Percentiles rank a stretch among this genome's conserved stretches.
phyloP scores from a whole-genome alignment of 2,797 vertebrate species.

The Tadarida brasiliensis region DNA sequence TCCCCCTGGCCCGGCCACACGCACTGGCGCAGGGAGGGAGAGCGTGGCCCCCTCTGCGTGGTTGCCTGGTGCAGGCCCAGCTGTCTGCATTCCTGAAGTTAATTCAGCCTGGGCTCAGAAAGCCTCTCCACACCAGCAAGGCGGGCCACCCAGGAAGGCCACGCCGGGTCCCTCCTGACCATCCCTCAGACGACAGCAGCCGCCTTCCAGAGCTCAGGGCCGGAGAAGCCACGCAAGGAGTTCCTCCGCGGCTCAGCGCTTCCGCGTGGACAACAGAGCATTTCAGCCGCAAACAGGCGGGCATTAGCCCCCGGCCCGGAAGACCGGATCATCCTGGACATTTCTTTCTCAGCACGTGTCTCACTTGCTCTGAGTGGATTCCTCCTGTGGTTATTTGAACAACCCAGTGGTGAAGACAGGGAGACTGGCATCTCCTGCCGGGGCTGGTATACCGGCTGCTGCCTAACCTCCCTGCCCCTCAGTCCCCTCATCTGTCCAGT shows the following conservation, averaged over 20 bases:
- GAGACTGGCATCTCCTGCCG: no score
- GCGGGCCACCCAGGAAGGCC: background rate
- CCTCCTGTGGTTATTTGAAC: background rate
- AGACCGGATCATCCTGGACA: rapidly evolving
- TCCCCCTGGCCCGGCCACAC: background rate
- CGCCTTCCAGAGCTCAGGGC: background rate
- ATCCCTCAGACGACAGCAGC: background rate
- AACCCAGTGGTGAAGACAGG: background rate
- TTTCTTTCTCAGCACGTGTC: background rate
- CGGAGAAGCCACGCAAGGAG: rapidly evolving
- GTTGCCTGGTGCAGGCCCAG: background rate
- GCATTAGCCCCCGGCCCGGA: background rate
- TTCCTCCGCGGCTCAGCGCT: rapidly evolving
- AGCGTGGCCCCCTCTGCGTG: background rate
- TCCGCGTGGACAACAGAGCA: background rate
- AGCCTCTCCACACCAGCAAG: background rate
- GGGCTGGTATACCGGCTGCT: background rate
- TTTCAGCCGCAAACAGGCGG: background rate
- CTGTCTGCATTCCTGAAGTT: background rate
- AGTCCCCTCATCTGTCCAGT: background rate
- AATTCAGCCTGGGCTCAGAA: background rate
- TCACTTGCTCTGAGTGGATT: background rate
- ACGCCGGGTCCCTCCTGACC: background rate
- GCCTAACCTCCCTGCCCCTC: no score
- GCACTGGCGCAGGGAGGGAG: background rate